These are phyloP conservation scores for Leptinotarsa defecta DNA, from an alignment of 1,140 invertebrate species.

Conservation along the genomic window DNA sequence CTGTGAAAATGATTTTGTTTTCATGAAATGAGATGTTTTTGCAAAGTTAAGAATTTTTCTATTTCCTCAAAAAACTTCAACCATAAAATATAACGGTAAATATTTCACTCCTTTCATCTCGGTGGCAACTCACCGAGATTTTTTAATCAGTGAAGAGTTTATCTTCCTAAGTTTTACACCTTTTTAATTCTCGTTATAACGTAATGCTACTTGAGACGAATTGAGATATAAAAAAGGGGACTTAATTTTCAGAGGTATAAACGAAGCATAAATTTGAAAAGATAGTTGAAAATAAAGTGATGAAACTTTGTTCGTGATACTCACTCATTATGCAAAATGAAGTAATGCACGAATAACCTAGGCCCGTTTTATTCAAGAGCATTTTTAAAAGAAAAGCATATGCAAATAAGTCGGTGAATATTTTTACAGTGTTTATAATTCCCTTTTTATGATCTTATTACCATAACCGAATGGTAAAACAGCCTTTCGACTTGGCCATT, in stretches of 20 bases:
- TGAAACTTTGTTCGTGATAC: conserved; percentile 46
- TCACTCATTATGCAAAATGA: conserved; percentile 52
- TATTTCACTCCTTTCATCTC: background rate
- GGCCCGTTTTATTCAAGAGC: conserved; percentile 46
- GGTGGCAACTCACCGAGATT: conserved; percentile 28
- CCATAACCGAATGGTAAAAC: conserved; percentile 53
- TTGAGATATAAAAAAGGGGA: conserved; percentile 34
- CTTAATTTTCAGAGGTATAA: conserved; percentile 18
- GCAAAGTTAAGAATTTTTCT: too few relatives aligned
- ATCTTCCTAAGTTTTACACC: conserved; percentile 50
- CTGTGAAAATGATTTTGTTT: too few relatives aligned
- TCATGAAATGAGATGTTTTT: too few relatives aligned
- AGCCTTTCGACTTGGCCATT: conserved; percentile 40
- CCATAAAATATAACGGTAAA: too few relatives aligned
- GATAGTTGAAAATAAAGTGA: conserved; percentile 46
- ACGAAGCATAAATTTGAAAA: conserved; percentile 24
- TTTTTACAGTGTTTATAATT: conserved; percentile 58
- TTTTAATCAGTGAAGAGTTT: conserved; percentile 46
- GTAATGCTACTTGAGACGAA: conserved; percentile 34
- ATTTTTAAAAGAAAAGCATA: conserved; percentile 53
- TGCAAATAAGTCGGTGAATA: conserved; percentile 55
- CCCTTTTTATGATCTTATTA: conserved; percentile 54
- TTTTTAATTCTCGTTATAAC: conserved; percentile 49
- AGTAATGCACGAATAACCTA: conserved; percentile 49
- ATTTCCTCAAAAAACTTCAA: too few relatives aligned